Base-by-base conservation (phyloP, 2,797 vertebrate genomes). In the Sparus aurata region DNA sequence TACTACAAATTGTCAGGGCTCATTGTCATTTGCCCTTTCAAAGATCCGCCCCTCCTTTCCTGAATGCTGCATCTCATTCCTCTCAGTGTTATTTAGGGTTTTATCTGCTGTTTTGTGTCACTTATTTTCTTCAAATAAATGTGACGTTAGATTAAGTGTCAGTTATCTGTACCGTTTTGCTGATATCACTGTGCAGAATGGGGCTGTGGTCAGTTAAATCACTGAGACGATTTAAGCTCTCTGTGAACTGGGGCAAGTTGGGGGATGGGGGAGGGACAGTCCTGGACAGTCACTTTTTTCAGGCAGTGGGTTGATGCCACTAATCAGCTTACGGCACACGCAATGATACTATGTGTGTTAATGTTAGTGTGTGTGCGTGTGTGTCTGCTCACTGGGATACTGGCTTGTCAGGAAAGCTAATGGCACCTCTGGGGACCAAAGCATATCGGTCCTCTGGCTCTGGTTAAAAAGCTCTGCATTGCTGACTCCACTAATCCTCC, bases 401-500 rank as follows among this genome's bases (percentile, higher is more conserved):
- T 16, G 52, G 41, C 46, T 47, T 57, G 1, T 50, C 53, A 70
- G 67, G 20, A 63, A 60, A 71, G 22, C 38, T 75, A 71, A 55
- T 66, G 61, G n/a, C 0, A 0, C 25, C 79, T 79, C 23, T 65
- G 18, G 38, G 38, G 69, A 66, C 69, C n/a, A 59, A 60, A 80
- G 60, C 58, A 55, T 55, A 53, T 71, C 67, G 55, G 74, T 59
- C 18, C 66, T 66, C 23, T 79, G 65, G 69, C 76, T 73, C 17
- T 46, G 69, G 71, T 58, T 73, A 50, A 77, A 86, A 82, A 70
- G 74, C 68, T 22, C 65, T 73, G 49, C 77, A 54, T 61, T 87
- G 86, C 88, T 90, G 89, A 90, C 77, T 78, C 68, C 47, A 67
- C 79, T 84, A 81, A 90, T 86, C 79, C 80, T 41, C 60, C 76